Evolutionary conservation across 1,140 invertebrate species (phyloP).

Genomic region (Drosophila serrata): DNA sequence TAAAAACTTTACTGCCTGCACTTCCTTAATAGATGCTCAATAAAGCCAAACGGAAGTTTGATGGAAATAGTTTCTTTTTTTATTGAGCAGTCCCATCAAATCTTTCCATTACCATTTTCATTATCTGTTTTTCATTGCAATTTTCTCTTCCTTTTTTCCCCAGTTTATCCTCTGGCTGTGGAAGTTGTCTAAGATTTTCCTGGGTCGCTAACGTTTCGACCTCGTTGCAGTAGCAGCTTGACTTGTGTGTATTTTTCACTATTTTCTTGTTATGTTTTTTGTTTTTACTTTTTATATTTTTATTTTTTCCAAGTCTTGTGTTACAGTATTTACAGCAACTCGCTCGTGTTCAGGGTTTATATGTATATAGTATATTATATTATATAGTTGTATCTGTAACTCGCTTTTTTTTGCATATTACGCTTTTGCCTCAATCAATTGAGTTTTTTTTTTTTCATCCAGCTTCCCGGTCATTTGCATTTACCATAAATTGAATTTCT

Average conservation of each 20-base stretch:
- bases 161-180: conserved; percentile 34
- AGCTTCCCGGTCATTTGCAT: conserved; percentile 78
- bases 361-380: conserved; percentile 10
- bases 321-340: conserved; percentile 72
- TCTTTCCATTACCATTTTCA: conserved; percentile 40
- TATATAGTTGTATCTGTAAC: conserved; percentile 2
- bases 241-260: conserved; percentile 38
- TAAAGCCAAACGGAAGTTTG: conserved; percentile 16
- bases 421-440: conserved; percentile 66
- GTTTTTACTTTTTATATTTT: not conserved
- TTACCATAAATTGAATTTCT: conserved; percentile 78
- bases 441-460: conserved; percentile 45
- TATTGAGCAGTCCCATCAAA: conserved; percentile 39
- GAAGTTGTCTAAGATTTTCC: conserved; percentile 57
- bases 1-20: not conserved
- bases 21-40: conserved; percentile 9
- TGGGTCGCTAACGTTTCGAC: conserved; percentile 61
- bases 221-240: conserved; percentile 54
- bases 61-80: conserved; percentile 17
- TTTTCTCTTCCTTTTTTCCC: conserved; percentile 35
- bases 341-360: conserved; percentile 41
- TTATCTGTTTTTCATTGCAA: not conserved
- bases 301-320: conserved; percentile 23
- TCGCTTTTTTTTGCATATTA: conserved; percentile 44
- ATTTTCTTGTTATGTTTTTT: conserved; percentile 26